Evolutionary conservation across 2,888 invertebrate genomes (phyloP).

Genomic region (Dione juno): DNA sequence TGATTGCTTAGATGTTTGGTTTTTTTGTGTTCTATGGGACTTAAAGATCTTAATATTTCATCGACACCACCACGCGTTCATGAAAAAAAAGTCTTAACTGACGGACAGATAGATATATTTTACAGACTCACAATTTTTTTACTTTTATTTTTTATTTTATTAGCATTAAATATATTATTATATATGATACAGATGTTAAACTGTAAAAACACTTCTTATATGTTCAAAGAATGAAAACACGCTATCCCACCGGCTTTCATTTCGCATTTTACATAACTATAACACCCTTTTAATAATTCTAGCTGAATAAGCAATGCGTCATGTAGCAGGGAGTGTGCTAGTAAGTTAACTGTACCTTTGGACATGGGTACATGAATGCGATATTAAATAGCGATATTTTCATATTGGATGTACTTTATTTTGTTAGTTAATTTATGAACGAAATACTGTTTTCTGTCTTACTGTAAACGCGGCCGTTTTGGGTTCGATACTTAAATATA

Average conservation of each 20-base stretch:
- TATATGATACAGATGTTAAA: not conserved
- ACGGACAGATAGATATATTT: no score
- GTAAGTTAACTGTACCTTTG: not conserved
- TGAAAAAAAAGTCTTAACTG: no score
- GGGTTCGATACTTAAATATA: no score
- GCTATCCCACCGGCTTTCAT: not conserved
- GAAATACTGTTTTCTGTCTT: no score
- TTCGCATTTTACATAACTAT: slow-evolving; percentile 1
- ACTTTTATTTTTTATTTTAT: no score
- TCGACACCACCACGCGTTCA: no score
- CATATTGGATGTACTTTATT: not conserved
- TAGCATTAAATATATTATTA: not conserved
- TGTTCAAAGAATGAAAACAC: slow-evolving; percentile 14
- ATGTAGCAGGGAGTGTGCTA: slow-evolving; percentile 1
- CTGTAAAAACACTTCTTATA: not conserved
- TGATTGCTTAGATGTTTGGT: no score
- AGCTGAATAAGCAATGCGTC: slow-evolving; percentile 18
- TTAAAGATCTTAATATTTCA: no score
- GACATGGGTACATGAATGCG: not conserved
- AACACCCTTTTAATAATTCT: slow-evolving; percentile 32
- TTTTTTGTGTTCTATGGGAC: no score
- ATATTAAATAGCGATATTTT: not conserved
- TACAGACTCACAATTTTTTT: no score
- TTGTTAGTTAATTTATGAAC: not conserved
- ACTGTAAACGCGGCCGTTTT: no score